A percentile compares a stretch with the other conserved stretches of the same genome.
Evolutionary conservation across 2,888 invertebrate genomes (phyloP).

Genomic region (Microplitis manilae): DNA sequence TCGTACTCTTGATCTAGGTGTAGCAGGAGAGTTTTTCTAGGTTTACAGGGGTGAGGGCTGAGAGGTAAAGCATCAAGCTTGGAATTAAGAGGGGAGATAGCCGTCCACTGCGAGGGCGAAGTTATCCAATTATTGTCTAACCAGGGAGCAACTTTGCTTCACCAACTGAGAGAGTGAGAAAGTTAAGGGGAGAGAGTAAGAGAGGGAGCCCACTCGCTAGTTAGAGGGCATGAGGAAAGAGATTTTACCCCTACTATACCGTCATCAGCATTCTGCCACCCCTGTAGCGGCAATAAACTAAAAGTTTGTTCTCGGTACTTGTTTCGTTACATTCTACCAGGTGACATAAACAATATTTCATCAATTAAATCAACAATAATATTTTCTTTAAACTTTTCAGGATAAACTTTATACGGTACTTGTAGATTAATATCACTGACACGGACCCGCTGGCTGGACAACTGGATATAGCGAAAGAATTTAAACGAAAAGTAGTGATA

Average conservation of each 20-base stretch:
- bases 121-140: slow-evolving; percentile 72
- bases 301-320: slow-evolving; percentile 9
- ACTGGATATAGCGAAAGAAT: slow-evolving; percentile 2
- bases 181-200: slow-evolving; percentile 50
- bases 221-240: slow-evolving; percentile 49
- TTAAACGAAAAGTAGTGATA: slow-evolving; percentile 11
- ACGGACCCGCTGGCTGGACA: slow-evolving; percentile 13
- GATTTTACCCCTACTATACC: background rate
- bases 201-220: slow-evolving; percentile 39
- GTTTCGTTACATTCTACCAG: slow-evolving; percentile 6
- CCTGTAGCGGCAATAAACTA: slow-evolving; percentile 19
- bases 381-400: slow-evolving; percentile 16
- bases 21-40: slow-evolving; percentile 61
- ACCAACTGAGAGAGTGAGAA: slow-evolving; percentile 21
- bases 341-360: slow-evolving; percentile 32
- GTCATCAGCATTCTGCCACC: background rate
- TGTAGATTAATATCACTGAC: slow-evolving; percentile 31
- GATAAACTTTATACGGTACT: slow-evolving; percentile 29
- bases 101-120: slow-evolving; percentile 63
- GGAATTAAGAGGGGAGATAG: slow-evolving; percentile 50
- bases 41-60: slow-evolving; percentile 41
- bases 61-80: slow-evolving; percentile 63
- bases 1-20: slow-evolving; percentile 64
- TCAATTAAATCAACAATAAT: slow-evolving; percentile 33
- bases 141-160: slow-evolving; percentile 70